These are phyloP conservation scores for Mastomys natalensis DNA, from an alignment of 2,113 vertebrate species.

Conservation along the genomic window DNA sequence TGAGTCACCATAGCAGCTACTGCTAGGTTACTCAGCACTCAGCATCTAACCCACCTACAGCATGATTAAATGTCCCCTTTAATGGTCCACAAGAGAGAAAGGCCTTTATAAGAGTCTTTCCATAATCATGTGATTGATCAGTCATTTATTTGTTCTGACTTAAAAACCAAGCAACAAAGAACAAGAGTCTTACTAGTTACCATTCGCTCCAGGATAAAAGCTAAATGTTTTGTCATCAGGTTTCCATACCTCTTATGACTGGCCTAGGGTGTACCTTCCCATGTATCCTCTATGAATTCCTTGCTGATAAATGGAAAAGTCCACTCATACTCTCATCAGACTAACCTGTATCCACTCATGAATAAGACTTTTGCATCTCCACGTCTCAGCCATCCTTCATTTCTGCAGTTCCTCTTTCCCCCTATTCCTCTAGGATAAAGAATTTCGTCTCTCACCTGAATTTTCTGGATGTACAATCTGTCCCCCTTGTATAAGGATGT, in stretches of 20 bases:
- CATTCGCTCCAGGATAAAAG: constrained; percentile 44
- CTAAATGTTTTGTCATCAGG: background rate
- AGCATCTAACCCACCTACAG: background rate
- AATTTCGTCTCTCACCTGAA: background rate
- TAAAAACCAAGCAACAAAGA: constrained; percentile 29
- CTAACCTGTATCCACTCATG: background rate
- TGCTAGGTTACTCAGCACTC: background rate
- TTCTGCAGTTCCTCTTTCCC: constrained; percentile 5
- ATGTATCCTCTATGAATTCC: background rate
- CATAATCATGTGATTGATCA: background rate
- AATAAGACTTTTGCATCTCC: background rate
- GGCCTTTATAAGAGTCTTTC: background rate
- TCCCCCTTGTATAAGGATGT: background rate
- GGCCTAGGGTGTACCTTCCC: background rate
- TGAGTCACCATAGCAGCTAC: background rate
- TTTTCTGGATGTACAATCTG: background rate
- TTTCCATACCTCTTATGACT: background rate
- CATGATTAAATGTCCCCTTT: background rate
- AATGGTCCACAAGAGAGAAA: background rate
- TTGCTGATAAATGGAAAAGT: constrained; percentile 25
- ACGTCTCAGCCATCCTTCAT: background rate
- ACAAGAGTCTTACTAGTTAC: background rate
- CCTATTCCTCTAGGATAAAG: background rate
- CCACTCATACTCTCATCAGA: background rate
- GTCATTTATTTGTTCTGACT: background rate